A percentile compares a stretch with the other conserved stretches of the same genome.
Evolutionary conservation across 1,140 invertebrate genomes (phyloP).

Genomic region (Sipha flava): DNA sequence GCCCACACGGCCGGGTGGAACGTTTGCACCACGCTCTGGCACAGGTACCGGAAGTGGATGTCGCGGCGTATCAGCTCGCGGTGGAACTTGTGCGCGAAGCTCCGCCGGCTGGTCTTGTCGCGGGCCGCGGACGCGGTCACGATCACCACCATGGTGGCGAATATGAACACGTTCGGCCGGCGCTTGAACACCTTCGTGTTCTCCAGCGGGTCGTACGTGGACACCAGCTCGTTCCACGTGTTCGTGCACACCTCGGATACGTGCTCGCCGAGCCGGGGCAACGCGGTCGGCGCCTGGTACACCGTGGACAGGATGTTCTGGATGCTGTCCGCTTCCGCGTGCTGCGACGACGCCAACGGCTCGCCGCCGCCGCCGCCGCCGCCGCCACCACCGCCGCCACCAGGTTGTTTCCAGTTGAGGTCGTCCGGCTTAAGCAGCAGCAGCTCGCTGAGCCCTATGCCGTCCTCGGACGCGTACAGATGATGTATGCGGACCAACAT

Average conservation of each 20-base stretch:
- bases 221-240: slow-evolving; percentile 69
- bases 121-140: slow-evolving; percentile 52
- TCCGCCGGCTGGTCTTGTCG: slow-evolving; percentile 35
- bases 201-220: slow-evolving; percentile 65
- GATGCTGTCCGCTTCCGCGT: slow-evolving; percentile 28
- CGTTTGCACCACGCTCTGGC: slow-evolving; percentile 32
- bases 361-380: background rate
- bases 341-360: background rate
- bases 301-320: slow-evolving; percentile 29
- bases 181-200: slow-evolving; percentile 56
- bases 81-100: slow-evolving; percentile 47
- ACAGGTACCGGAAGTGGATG: slow-evolving; percentile 29
- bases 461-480: slow-evolving; percentile 59
- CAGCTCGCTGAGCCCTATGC: slow-evolving; percentile 62
- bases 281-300: slow-evolving; percentile 49
- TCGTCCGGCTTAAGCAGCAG: slow-evolving; percentile 53
- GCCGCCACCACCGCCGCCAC: too few relatives aligned
- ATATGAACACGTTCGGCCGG: slow-evolving; percentile 51
- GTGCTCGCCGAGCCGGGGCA: slow-evolving; percentile 57
- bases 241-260: slow-evolving; percentile 60
- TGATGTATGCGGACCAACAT: slow-evolving; percentile 68
- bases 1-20: slow-evolving; percentile 34
- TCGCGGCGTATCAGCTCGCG: slow-evolving; percentile 34
- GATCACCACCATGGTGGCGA: slow-evolving; percentile 50
- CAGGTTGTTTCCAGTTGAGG: too few relatives aligned